These are phyloP conservation scores for Ephestia elutella DNA, from an alignment of 1,140 invertebrate species.

Conservation along the genomic window DNA sequence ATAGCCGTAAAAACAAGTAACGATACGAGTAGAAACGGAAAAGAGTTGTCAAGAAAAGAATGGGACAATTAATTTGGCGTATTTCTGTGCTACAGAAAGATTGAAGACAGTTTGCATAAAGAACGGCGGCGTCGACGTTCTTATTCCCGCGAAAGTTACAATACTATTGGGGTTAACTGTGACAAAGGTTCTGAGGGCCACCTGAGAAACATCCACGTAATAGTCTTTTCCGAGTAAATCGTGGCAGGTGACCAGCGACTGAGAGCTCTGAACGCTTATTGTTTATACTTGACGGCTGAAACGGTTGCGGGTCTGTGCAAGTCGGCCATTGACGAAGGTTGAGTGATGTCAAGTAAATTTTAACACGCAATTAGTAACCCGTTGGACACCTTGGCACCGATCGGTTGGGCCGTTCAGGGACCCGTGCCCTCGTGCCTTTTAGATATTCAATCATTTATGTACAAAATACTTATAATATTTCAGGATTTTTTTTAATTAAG, in stretches of 20 bases:
- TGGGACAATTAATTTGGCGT: background rate
- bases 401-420: conserved; percentile 44
- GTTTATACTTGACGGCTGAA: conserved; percentile 12
- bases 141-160: conserved; percentile 60
- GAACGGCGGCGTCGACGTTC: conserved; percentile 34
- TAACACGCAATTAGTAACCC: conserved; percentile 67
- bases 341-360: conserved; percentile 68
- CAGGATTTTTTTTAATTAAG: too few relatives aligned
- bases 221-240: conserved; percentile 51
- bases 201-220: conserved; percentile 50
- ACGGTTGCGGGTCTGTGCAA: conserved; percentile 23
- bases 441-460: conserved; percentile 13
- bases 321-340: conserved; percentile 50
- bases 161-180: conserved; percentile 59
- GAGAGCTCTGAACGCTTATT: conserved; percentile 28
- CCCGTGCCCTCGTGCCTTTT: conserved; percentile 18
- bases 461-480: background rate
- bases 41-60: background rate
- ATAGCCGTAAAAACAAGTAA: background rate
- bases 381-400: conserved; percentile 61
- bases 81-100: background rate
- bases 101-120: conserved; percentile 33
- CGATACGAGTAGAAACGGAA: too few relatives aligned
- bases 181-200: conserved; percentile 63
- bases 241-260: conserved; percentile 25